phyloP scores from a whole-genome alignment of 92 coral and sea anemone species.

The Parazoanthus swiftii region DNA sequence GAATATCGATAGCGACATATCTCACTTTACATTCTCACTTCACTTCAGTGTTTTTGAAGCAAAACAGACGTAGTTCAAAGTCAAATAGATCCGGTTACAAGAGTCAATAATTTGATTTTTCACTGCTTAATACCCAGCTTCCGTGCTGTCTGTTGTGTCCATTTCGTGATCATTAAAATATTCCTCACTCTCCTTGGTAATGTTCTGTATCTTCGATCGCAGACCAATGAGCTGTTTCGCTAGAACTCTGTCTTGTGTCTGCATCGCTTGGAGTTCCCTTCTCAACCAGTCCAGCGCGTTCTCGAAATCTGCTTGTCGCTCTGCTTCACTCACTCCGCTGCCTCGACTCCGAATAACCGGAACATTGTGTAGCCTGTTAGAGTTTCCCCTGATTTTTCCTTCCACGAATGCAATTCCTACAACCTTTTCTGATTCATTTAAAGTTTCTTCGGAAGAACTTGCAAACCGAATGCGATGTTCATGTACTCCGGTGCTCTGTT shows the following conservation, averaged over 20 bases:
- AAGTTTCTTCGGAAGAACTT: constrained; percentile 16
- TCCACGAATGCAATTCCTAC: constrained; percentile 25
- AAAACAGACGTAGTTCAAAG: neutral
- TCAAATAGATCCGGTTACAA: neutral
- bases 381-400: constrained; percentile 12
- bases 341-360: constrained; percentile 58
- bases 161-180: constrained; percentile 54
- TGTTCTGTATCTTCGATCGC: constrained; percentile 73
- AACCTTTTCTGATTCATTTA: constrained; percentile 35
- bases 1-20: no score
- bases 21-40: no score
- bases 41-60: no score
- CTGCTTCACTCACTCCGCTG: constrained; percentile 65
- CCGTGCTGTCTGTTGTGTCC: constrained; percentile 51
- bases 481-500: neutral
- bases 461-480: constrained; percentile 41
- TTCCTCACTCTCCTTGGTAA: constrained; percentile 62
- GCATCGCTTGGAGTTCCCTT: constrained; percentile 70
- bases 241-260: constrained; percentile 70
- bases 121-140: constrained; percentile 6
- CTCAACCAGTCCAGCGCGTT: constrained; percentile 70
- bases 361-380: constrained; percentile 16
- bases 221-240: constrained; percentile 73
- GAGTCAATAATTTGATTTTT: neutral
- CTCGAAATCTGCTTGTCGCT: constrained; percentile 64